phyloP scores from a whole-genome alignment of 2,797 vertebrate genomes.

The Sebastes vulpes region DNA sequence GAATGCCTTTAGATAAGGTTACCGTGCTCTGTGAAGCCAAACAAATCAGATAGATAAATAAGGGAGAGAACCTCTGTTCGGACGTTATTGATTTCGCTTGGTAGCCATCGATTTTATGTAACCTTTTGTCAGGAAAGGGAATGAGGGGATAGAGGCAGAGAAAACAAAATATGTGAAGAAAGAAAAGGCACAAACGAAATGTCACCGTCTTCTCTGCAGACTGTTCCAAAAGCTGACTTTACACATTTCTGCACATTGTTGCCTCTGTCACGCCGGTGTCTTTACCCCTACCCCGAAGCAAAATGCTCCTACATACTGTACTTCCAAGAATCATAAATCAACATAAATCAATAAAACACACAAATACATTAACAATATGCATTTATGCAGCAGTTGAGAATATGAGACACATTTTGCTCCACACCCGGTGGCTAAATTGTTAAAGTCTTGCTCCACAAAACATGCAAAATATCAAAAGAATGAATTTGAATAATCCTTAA shows the following conservation, averaged over 20 bases:
- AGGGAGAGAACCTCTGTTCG: constrained; percentile 56
- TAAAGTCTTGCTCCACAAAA: constrained; percentile 55
- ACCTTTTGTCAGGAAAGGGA: constrained; percentile 66
- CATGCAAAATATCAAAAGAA: constrained; percentile 61
- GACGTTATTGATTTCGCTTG: constrained; percentile 64
- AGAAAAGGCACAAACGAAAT: constrained; percentile 28
- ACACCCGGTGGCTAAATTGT: constrained; percentile 44
- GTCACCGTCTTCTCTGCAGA: constrained; percentile 10
- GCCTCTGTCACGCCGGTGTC: neutral
- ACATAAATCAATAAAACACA: constrained; percentile 65
- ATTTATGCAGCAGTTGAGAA: constrained; percentile 66
- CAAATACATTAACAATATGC: constrained; percentile 62
- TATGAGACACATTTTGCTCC: constrained; percentile 32
- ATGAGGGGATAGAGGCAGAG: constrained; percentile 38
- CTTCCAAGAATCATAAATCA: constrained; percentile 37
- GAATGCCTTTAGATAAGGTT: constrained; percentile 66
- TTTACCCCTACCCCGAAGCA: constrained; percentile 32
- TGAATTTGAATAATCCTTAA: constrained; percentile 72
- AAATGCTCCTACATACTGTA: constrained; percentile 28
- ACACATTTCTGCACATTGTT: constrained; percentile 17
- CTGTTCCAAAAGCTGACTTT: constrained; percentile 31
- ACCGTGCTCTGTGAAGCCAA: constrained; percentile 48
- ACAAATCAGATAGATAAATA: constrained; percentile 75
- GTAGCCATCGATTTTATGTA: constrained; percentile 74
- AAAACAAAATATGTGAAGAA: constrained; percentile 34